Evolutionary conservation across 2,888 invertebrate genomes (phyloP), one percentile per base, ranked within the genome.

Genomic region (Lacanobia wlatinum): DNA sequence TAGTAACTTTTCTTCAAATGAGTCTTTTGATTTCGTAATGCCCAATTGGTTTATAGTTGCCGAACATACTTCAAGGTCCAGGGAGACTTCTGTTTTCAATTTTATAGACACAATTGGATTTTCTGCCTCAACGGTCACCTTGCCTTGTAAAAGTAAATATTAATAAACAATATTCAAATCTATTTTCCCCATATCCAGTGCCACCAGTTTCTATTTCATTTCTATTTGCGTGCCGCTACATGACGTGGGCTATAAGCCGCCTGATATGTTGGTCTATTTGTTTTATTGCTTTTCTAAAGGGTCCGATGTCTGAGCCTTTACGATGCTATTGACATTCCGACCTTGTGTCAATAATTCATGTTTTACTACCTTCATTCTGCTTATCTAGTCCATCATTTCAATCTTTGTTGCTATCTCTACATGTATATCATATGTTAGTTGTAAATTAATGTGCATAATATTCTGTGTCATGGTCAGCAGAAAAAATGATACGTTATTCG

Each of bases 131-230:
- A 43, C 28, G 16, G 9, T 50, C 9, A 52, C 34, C 16, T 23
- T n/a, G n/a, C 18, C 14, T 40, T 58, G n/a, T 52, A 56, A 23
- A 43, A 64, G 8, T 58, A 28, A 1, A 28, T 28, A 66, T 59
- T 52, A 38, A 52, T n/a, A 52, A 58, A 21, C 46, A 40, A 62
- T 40, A 52, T 77, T 50, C 2, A 56, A 60, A 58, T 69, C 21
- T 28, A 34, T 65, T 59, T 76, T 56, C 46, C 12, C 66, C 23
- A 34, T 70, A 48, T 43, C 40, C 16, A 70, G 40, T 68, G 62
- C 65, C 67, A 75, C 75, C 64, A 77, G 79, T 83, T 84, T 84
- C 73, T 59, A 82, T 87, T 84, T 70, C 69, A 63, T 83, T 82
- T 78, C 80, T 86, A 85, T 85, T 85, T 74, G 43, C 34, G 70